Conservation (phyloP, 2,113 vertebrate species). For the Amazona guildingii region DNA sequence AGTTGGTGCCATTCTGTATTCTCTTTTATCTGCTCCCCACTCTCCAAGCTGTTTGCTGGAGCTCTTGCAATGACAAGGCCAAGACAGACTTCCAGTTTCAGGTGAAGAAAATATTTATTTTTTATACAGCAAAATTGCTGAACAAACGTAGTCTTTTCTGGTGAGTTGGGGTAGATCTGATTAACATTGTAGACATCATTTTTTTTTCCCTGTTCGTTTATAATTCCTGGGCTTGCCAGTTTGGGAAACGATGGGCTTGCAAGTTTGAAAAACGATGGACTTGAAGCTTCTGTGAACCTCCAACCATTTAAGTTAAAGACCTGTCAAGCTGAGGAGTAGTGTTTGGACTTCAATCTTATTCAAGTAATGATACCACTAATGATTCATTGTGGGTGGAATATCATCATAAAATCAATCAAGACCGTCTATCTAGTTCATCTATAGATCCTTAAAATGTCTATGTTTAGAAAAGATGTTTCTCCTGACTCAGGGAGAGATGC, state of each 20-base stretch:
- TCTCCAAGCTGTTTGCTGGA: neutral
- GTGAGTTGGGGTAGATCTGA: neutral
- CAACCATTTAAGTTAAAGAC: neutral
- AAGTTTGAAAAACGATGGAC: neutral
- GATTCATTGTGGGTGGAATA: neutral
- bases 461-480: neutral
- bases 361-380: neutral
- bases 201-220: neutral
- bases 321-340: neutral
- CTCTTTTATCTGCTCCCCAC: neutral
- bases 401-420: neutral
- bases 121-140: neutral
- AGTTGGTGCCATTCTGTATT: neutral
- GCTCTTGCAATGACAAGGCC: neutral
- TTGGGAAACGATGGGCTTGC: neutral
- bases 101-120: neutral
- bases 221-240: neutral
- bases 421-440: neutral
- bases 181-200: neutral
- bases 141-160: neutral
- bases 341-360: neutral
- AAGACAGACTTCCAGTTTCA: neutral
- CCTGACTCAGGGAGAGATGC: neutral
- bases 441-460: neutral
- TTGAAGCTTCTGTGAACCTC: neutral